Evolutionary conservation across 2,888 invertebrate genomes (phyloP), one percentile per base, ranked within the genome.

Genomic region (Mellilla xanthometata): DNA sequence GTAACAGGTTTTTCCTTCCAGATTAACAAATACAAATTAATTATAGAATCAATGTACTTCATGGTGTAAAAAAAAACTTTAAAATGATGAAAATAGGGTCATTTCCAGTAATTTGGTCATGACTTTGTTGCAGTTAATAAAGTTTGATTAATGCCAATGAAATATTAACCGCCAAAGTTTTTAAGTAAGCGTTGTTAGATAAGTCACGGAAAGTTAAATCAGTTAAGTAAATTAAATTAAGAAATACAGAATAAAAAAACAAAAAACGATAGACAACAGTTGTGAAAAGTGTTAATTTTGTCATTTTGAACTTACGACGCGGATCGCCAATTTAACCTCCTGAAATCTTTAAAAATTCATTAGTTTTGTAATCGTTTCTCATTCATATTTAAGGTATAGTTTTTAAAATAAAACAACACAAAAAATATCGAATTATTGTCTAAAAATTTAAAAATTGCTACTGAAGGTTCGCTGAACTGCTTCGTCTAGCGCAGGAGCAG

Each of bases 291-390:
- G 38, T 47, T 42, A 33, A 33, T 34, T 23, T 44, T 34, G 35
- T 34, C 31, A 30, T 41, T 34, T 40, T 12, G n/a, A 51, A 52
- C 52, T 54, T 56, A 56, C 51, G 41, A 38, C 34, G 12, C 23
- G 24, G 30, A 36, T 42, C 36, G 45, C 49, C 39, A 49, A 40
- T 43, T 43, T 32, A 33, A 29, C 27, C 10, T 42, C 48, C 44
- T 45, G 45, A 33, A 53, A 53, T 39, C 45, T 45, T 44, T 12
- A 46, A 34, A 45, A 41, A 26, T 15, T 26, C 6, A 26, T 36
- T 34, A 44, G n/a, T 15, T 13, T 33, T 22, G 24, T 28, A 30
- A 9, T 19, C n/a, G n/a, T n/a, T n/a, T n/a, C n/a, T n/a, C n/a
- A n/a, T n/a, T n/a, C n/a, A n/a, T n/a, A n/a, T n/a, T n/a, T n/a